phyloP scores from a whole-genome alignment of 2,797 vertebrate species.

The Phyllotis vaccarum region DNA sequence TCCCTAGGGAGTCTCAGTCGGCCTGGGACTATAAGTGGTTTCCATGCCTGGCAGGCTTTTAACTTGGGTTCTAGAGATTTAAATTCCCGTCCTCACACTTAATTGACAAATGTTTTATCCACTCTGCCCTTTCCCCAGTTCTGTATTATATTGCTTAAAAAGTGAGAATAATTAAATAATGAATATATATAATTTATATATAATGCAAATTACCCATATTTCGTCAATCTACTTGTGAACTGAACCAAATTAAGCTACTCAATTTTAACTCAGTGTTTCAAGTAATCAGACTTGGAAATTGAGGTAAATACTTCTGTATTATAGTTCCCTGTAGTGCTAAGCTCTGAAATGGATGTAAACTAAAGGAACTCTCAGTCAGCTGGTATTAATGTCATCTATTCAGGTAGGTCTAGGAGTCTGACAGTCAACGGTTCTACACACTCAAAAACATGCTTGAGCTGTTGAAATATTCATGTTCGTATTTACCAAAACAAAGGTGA shows the following conservation, averaged over 20 bases:
- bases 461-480: constrained; percentile 83
- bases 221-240: constrained; percentile 56
- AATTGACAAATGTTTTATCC: not conserved
- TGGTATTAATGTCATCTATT: constrained; percentile 70
- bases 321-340: constrained; percentile 60
- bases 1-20: too few species aligned
- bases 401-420: constrained; percentile 61
- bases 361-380: constrained; percentile 45
- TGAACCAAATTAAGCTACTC: constrained; percentile 41
- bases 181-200: not conserved
- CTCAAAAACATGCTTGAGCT: constrained; percentile 79
- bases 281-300: constrained; percentile 35
- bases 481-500: constrained; percentile 85
- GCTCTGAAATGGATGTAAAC: constrained; percentile 56
- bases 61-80: not conserved
- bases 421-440: constrained; percentile 72
- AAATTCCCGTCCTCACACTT: not conserved
- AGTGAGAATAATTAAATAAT: constrained; percentile 34
- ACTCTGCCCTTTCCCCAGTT: not conserved
- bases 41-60: not conserved
- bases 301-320: not conserved
- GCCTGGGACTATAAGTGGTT: not conserved
- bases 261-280: not conserved
- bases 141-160: constrained; percentile 31
- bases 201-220: constrained; percentile 34